Evolutionary conservation across 2,113 vertebrate genomes (phyloP).

Genomic region (Morone chrysops): DNA sequence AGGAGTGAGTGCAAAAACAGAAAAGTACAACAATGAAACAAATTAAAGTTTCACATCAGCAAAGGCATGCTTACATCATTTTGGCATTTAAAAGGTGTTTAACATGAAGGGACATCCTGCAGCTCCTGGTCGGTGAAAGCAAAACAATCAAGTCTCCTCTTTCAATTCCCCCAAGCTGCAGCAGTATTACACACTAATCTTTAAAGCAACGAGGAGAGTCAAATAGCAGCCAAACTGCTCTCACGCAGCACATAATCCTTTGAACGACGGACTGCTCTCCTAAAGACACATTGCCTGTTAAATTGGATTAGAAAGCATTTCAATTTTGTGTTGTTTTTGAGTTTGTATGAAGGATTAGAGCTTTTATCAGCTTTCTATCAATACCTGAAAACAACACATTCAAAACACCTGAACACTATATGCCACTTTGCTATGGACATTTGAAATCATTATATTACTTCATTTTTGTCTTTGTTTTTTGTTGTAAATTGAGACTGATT

Average conservation of each 20-base stretch:
- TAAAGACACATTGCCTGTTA: constrained; percentile 40
- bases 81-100: background rate
- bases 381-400: constrained; percentile 5
- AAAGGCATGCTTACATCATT: background rate
- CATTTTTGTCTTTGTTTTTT: background rate
- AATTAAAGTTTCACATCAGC: background rate
- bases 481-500: background rate
- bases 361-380: constrained; percentile 17
- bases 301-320: constrained; percentile 52
- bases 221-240: constrained; percentile 54
- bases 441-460: background rate
- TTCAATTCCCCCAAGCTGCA: constrained; percentile 24
- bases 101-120: background rate
- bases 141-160: constrained; percentile 37
- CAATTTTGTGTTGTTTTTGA: background rate
- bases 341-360: constrained; percentile 27
- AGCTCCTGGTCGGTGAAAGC: constrained; percentile 11
- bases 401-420: background rate
- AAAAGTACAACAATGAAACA: background rate
- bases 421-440: too few species aligned
- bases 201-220: constrained; percentile 50
- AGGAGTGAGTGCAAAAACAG: background rate
- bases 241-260: constrained; percentile 51
- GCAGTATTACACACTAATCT: constrained; percentile 56
- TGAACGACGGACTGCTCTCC: constrained; percentile 28